Conservation (phyloP, 2,113 vertebrate species). For the Phrynosoma platyrhinos region DNA sequence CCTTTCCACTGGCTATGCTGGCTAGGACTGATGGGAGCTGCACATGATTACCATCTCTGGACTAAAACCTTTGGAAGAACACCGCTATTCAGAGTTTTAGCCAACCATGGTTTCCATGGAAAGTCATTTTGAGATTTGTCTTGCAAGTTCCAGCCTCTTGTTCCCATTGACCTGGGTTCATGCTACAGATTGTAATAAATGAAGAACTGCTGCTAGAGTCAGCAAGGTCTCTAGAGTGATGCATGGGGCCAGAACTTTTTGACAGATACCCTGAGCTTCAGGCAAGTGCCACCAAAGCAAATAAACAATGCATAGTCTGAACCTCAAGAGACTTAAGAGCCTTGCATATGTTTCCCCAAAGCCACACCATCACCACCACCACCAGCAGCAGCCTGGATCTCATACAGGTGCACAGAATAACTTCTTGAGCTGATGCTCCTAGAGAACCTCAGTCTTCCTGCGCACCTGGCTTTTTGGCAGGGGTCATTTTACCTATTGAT, state of each 20-base stretch:
- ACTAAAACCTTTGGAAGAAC: not conserved
- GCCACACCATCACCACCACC: too few relatives aligned
- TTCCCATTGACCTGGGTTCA: not conserved
- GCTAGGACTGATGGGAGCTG: too few relatives aligned
- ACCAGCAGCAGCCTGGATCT: too few relatives aligned
- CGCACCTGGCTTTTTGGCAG: not conserved
- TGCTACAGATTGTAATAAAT: not conserved
- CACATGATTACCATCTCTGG: too few relatives aligned
- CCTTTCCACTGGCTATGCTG: too few relatives aligned
- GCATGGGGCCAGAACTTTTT: not conserved
- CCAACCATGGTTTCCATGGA: not conserved
- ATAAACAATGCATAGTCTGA: not conserved
- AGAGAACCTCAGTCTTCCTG: not conserved
- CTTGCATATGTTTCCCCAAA: not conserved
- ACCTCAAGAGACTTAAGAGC: not conserved
- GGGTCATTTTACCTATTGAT: not conserved
- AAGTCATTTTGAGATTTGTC: not conserved
- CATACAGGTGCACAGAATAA: not conserved
- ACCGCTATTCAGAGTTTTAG: not conserved
- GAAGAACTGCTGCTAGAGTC: not conserved
- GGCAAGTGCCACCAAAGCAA: not conserved
- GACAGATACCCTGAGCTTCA: not conserved
- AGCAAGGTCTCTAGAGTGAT: not conserved
- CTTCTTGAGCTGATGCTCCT: not conserved
- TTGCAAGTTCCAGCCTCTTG: too few relatives aligned